phyloP scores from a whole-genome alignment of 2,113 vertebrate species.

The Gasterosteus aculeatus region DNA sequence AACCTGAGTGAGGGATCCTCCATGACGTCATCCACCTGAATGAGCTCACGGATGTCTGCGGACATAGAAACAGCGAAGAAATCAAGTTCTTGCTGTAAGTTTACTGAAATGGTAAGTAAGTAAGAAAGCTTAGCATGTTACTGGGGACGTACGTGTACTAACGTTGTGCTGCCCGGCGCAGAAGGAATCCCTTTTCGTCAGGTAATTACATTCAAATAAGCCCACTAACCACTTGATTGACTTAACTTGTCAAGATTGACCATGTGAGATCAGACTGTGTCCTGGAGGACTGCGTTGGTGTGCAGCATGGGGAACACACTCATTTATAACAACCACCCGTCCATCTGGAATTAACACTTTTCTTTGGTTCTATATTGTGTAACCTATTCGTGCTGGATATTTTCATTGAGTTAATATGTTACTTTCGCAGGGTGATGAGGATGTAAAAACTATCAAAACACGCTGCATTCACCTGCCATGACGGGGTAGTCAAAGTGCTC shows the following conservation, averaged over 20 bases:
- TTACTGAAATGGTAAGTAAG: background rate
- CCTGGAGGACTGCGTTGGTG: background rate
- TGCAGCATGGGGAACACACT: background rate
- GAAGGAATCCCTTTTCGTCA: background rate
- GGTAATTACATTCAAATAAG: background rate
- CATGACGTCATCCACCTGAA: constrained; percentile 98
- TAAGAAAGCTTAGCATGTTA: background rate
- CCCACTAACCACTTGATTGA: no score
- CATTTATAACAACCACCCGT: background rate
- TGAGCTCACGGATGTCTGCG: constrained; percentile 94
- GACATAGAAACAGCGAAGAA: constrained; percentile 6
- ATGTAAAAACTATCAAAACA: background rate
- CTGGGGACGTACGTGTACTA: background rate
- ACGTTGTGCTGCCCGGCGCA: background rate
- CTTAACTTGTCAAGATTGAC: background rate
- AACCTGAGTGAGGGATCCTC: constrained; percentile 90
- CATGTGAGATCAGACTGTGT: background rate
- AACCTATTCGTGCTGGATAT: background rate
- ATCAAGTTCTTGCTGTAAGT: background rate
- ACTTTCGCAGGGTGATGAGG: background rate
- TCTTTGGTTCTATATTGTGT: background rate
- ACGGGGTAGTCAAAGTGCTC: constrained; percentile 92
- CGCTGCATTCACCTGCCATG: constrained; percentile 87
- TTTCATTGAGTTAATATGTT: background rate
- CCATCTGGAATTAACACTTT: no score